These are phyloP conservation scores for Sinodicranocentrus sp. DNA, from an alignment of 2,888 invertebrate species.

Conservation along the genomic window DNA sequence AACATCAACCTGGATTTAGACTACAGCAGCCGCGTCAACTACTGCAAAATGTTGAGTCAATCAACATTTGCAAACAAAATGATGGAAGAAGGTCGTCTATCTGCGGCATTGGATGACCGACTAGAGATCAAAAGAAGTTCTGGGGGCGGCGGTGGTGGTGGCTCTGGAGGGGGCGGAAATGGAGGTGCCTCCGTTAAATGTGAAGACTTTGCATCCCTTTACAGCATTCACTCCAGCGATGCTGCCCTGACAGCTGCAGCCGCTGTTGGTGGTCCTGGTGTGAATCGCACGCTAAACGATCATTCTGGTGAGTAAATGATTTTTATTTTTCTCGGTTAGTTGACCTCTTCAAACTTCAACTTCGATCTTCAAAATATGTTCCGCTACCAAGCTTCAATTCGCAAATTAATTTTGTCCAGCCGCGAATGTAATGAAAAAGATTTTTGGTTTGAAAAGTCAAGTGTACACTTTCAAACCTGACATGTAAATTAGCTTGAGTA, in stretches of 20 bases:
- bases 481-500: slow-evolving; percentile 62
- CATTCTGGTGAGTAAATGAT: slow-evolving; percentile 74
- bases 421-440: too few relatives aligned
- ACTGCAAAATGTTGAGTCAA: slow-evolving; percentile 72
- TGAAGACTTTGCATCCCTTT: slow-evolving; percentile 93
- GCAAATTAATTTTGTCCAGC: too few relatives aligned
- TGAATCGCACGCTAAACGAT: slow-evolving; percentile 75
- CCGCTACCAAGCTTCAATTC: neutral
- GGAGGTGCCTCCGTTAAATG: slow-evolving; percentile 79
- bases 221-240: slow-evolving; percentile 82
- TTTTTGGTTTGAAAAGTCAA: slow-evolving; percentile 54
- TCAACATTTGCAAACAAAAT: slow-evolving; percentile 71
- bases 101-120: slow-evolving; percentile 72
- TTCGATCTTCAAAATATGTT: slow-evolving; percentile 7
- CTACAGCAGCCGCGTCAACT: slow-evolving; percentile 58
- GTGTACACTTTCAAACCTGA: slow-evolving; percentile 29
- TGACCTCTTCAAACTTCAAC: neutral
- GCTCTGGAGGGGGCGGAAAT: slow-evolving; percentile 75
- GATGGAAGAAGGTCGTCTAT: slow-evolving; percentile 75
- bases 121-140: slow-evolving; percentile 74
- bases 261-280: slow-evolving; percentile 78
- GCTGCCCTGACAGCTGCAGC: slow-evolving; percentile 74
- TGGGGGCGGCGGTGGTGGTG: slow-evolving; percentile 72
- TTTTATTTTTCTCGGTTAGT: neutral
- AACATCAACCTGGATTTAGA: slow-evolving; percentile 59